Evolutionary conservation across 1,140 invertebrate species (phyloP).

Genomic region (Telenomus remus): DNA sequence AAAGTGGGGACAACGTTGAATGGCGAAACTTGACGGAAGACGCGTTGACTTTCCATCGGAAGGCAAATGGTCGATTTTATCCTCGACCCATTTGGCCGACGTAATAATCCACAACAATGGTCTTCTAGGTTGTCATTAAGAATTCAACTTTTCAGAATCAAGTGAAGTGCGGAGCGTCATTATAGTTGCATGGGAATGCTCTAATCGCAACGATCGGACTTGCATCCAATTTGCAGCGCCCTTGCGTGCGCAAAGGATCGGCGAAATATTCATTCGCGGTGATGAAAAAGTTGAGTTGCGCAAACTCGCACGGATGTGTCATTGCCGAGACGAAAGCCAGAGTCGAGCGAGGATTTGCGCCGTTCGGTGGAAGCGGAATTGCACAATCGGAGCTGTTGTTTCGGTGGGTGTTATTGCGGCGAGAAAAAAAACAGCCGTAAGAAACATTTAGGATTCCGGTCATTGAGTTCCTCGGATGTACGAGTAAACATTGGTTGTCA

Average conservation of each 20-base stretch:
- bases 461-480: conserved; percentile 1
- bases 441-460: conserved; percentile 21
- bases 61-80: conserved; percentile 59
- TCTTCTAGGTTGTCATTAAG: conserved; percentile 35
- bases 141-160: conserved; percentile 20
- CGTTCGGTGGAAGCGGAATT: conserved; percentile 17
- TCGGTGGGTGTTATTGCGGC: conserved; percentile 25
- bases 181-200: conserved; percentile 19
- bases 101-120: conserved; percentile 45
- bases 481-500: conserved; percentile 1
- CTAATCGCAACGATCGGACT: conserved; percentile 4
- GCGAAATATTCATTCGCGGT: background rate
- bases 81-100: conserved; percentile 64
- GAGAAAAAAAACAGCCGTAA: conserved; percentile 26
- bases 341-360: conserved; percentile 10
- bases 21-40: too few species aligned
- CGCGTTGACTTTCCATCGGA: conserved; percentile 30
- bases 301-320: conserved; percentile 18
- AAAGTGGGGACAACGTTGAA: too few species aligned
- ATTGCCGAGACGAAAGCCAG: conserved; percentile 40
- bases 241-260: conserved; percentile 5
- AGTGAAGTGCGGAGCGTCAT: conserved; percentile 1
- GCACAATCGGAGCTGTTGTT: conserved; percentile 38
- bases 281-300: conserved; percentile 15
- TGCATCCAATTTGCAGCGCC: conserved; percentile 1